Evolutionary conservation across 2,113 vertebrate genomes (phyloP), one percentile per base, ranked within the genome.

Genomic region (Oncorhynchus keta): DNA sequence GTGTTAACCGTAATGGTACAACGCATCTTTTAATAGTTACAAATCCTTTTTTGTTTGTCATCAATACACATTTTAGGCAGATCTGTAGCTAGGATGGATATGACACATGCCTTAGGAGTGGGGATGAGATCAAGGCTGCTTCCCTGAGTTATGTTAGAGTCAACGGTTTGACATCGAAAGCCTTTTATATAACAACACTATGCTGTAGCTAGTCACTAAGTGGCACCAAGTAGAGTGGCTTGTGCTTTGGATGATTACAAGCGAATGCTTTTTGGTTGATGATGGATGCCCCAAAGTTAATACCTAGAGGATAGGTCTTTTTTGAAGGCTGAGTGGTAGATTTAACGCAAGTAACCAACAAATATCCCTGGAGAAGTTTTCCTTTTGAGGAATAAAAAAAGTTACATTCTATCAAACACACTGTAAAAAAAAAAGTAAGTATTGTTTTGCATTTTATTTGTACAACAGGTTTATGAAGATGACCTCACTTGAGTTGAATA

Each of bases 111-210:
- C 76, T 80, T 61, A 67, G 74, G 72, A 76, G 62, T 62, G 77
- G 83, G 84, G 81, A 66, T 84, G 89, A 92, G 91, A 93, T 94
- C 92, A 90, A 92, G 93, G 93, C 92, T 95, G 93, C 93, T 93
- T 92, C 93, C 93, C 93, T 92, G 93, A 93, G 87, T 87, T 87
- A 81, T 76, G 81, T 86, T 24, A 66, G 75, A 14, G 20, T 72
- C 16, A 24, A 70, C 14, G n/a, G 12, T 12, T 39, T 6, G 59
- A 57, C 64, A 39, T 48, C 49, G 68, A 68, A 68, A 67, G 39
- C 67, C 32, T 62, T 62, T n/a, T 62, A 22, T 1, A 62, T 24
- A 14, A 69, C 78, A 76, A 76, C 68, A 79, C 66, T 28, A 14
- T 62, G 77, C 39, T 45, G 9, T 39, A 39, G 49, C 59, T 65